phyloP scores from a whole-genome alignment of 2,113 vertebrate species.

The Ursus arctos region DNA sequence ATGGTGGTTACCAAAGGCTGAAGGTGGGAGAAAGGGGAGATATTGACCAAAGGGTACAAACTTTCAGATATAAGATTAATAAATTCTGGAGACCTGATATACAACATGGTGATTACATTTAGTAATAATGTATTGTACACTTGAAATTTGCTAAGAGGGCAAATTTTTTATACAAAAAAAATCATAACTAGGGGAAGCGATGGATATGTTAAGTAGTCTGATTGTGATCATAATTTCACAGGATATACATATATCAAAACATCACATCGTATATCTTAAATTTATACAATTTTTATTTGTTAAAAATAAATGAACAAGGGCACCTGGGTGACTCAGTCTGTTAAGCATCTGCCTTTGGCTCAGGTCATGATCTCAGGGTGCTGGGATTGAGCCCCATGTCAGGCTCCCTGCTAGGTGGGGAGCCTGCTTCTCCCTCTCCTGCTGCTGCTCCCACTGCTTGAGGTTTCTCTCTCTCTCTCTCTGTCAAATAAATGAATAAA shows the following conservation, averaged over 20 bases:
- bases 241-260: background rate
- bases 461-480: no score
- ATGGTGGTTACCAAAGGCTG: background rate
- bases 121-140: background rate
- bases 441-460: no score
- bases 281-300: background rate
- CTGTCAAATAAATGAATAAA: no score
- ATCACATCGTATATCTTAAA: conserved; percentile 6
- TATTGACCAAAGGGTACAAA: background rate
- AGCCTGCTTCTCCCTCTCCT: no score
- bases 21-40: background rate
- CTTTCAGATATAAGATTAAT: background rate
- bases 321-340: no score
- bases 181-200: background rate
- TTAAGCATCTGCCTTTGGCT: no score
- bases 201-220: background rate
- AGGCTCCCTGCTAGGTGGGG: no score
- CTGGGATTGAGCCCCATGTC: no score
- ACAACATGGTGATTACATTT: background rate
- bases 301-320: background rate
- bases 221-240: background rate
- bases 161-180: background rate
- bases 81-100: background rate
- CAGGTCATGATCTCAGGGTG: no score
- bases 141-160: background rate